Conservation (phyloP, 2,888 invertebrate species). For the Drosophila cognata region DNA sequence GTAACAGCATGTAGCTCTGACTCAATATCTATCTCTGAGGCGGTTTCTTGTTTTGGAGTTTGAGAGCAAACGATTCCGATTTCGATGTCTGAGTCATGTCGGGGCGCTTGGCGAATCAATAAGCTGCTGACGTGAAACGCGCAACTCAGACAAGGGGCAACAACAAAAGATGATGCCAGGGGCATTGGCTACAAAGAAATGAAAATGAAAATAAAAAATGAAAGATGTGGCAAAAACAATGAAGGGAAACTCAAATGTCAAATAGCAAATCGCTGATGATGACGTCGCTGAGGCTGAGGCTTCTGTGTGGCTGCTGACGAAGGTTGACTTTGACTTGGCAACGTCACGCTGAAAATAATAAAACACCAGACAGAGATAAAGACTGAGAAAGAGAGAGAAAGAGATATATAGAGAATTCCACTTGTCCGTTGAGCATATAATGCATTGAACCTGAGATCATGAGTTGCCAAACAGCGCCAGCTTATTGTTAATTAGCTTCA, state of each 20-base stretch:
- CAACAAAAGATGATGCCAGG: constrained; percentile 14
- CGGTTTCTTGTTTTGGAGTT: constrained; percentile 15
- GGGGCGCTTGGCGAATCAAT: constrained; percentile 65
- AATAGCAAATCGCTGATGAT: constrained; percentile 69
- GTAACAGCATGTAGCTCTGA: background rate
- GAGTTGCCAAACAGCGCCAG: constrained; percentile 51
- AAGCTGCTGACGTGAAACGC: constrained; percentile 67
- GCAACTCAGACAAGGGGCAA: constrained; percentile 29
- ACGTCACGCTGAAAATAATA: constrained; percentile 71
- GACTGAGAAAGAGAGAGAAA: background rate
- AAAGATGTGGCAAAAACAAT: constrained; percentile 19
- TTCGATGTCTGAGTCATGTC: constrained; percentile 67
- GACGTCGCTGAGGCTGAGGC: constrained; percentile 52
- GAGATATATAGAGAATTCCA: constrained; percentile 59
- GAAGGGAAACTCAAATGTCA: constrained; percentile 76
- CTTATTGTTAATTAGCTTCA: constrained; percentile 42
- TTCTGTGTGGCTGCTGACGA: constrained; percentile 51
- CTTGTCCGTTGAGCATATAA: constrained; percentile 66
- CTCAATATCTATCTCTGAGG: background rate
- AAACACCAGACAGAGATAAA: constrained; percentile 1
- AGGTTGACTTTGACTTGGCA: constrained; percentile 69
- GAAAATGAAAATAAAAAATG: constrained; percentile 25
- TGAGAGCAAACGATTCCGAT: constrained; percentile 58
- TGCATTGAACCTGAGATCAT: constrained; percentile 74
- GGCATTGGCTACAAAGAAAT: constrained; percentile 41